Evolutionary conservation across 2,113 vertebrate genomes (phyloP).

Genomic region (Oryzias curvinotus): DNA sequence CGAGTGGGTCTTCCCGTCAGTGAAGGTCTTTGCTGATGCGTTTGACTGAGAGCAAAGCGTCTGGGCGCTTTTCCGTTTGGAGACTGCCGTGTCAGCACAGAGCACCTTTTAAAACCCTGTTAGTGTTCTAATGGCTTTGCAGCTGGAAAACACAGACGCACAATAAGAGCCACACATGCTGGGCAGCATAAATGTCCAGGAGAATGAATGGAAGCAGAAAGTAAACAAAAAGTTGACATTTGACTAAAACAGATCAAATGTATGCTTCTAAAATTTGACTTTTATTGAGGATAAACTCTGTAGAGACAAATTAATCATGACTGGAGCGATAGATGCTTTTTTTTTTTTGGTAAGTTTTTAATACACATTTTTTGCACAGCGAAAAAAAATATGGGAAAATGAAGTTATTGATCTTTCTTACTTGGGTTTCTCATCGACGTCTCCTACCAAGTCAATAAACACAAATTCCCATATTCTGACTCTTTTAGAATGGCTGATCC

Average conservation of each 20-base stretch:
- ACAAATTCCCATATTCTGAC: conserved; percentile 47
- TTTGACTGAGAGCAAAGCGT: conserved; percentile 37
- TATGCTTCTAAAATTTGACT: conserved; percentile 13
- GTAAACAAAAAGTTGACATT: neutral
- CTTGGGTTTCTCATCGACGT: conserved; percentile 42
- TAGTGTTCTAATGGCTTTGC: conserved; percentile 66
- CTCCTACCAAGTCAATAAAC: conserved; percentile 52
- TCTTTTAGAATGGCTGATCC: conserved; percentile 78
- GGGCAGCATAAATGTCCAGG: conserved; percentile 1
- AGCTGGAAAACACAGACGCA: conserved; percentile 9
- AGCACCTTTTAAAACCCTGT: conserved; percentile 72
- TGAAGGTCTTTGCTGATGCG: conserved; percentile 40
- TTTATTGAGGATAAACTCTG: neutral
- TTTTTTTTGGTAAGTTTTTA: neutral
- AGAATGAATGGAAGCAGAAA: conserved; percentile 20
- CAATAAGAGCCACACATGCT: neutral
- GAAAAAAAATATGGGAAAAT: conserved; percentile 1
- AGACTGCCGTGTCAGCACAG: conserved; percentile 72
- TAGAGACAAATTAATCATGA: neutral
- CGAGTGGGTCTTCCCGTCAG: conserved; percentile 6
- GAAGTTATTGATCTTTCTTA: conserved; percentile 58
- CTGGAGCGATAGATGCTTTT: neutral
- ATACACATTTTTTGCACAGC: conserved; percentile 14
- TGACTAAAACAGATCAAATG: no score
- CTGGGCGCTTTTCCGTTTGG: conserved; percentile 45